These are phyloP conservation scores for Xestobium rufovillosum DNA, from an alignment of 2,888 invertebrate species.

Conservation along the genomic window DNA sequence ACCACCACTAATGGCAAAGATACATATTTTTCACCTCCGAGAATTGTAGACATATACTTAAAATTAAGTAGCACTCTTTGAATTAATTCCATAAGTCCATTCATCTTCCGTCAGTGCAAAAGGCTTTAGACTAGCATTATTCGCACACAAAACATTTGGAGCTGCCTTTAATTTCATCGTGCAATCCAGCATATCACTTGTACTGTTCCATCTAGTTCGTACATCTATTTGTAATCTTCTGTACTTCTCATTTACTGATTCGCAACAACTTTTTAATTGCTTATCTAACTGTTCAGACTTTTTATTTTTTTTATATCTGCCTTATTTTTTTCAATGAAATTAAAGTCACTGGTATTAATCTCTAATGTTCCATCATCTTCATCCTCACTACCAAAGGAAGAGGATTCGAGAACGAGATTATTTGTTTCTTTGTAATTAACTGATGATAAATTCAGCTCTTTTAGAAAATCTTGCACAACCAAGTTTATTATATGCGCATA, in stretches of 20 bases:
- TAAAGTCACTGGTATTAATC: neutral
- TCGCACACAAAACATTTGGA: neutral
- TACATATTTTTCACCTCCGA: slow-evolving; percentile 23
- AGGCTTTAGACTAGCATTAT: neutral
- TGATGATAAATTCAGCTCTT: slow-evolving; percentile 8
- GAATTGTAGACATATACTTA: slow-evolving; percentile 13
- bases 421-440: too few species aligned
- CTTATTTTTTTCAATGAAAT: too few species aligned
- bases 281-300: neutral
- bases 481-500: slow-evolving; percentile 28
- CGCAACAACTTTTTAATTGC: slow-evolving; percentile 1
- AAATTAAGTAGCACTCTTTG: slow-evolving; percentile 13
- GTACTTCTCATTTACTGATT: neutral
- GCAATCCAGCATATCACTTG: slow-evolving; percentile 3
- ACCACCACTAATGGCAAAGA: slow-evolving; percentile 20
- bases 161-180: slow-evolving; percentile 5
- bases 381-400: neutral
- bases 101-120: neutral
- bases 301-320: too few species aligned
- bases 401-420: too few species aligned
- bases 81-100: slow-evolving; percentile 6
- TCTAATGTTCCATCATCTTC: slow-evolving; percentile 5
- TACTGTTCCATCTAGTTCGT: slow-evolving; percentile 3
- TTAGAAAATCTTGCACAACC: slow-evolving; percentile 24
- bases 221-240: neutral